phyloP scores from a whole-genome alignment of 1,140 invertebrate genomes.

The Tetramorium simillimum region DNA sequence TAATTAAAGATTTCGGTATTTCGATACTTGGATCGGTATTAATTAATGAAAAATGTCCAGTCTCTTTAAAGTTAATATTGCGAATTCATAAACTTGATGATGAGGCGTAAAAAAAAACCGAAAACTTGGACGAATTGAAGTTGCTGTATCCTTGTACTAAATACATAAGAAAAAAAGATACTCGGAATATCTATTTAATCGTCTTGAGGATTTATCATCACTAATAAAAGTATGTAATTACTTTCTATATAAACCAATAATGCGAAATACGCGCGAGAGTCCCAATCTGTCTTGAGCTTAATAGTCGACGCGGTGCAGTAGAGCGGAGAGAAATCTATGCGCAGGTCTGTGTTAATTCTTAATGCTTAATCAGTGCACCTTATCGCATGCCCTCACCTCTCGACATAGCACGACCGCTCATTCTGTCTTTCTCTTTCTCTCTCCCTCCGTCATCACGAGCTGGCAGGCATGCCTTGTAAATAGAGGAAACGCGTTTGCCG shows the following conservation, averaged over 20 bases:
- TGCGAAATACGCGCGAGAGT: background rate
- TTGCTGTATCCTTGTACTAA: too few relatives aligned
- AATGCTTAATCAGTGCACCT: slow-evolving; percentile 77
- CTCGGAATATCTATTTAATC: background rate
- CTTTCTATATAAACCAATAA: too few relatives aligned
- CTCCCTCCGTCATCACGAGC: slow-evolving; percentile 27
- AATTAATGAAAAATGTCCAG: too few relatives aligned
- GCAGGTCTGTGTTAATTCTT: slow-evolving; percentile 72
- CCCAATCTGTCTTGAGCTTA: background rate
- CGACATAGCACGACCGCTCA: background rate
- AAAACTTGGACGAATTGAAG: too few relatives aligned
- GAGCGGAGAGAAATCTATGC: slow-evolving; percentile 66
- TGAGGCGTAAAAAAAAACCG: too few relatives aligned
- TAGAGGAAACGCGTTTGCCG: slow-evolving; percentile 76
- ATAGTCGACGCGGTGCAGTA: background rate
- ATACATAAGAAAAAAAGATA: background rate
- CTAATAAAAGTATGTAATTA: too few relatives aligned
- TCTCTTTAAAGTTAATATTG: too few relatives aligned
- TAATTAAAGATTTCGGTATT: slow-evolving; percentile 7
- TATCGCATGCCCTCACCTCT: slow-evolving; percentile 65
- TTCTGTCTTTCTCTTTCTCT: slow-evolving; percentile 14
- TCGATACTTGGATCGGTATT: background rate
- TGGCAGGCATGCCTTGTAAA: slow-evolving; percentile 74
- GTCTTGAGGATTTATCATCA: background rate
- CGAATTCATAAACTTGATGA: too few relatives aligned